Percentiles rank a stretch among this genome's conserved stretches.
Evolutionary conservation across 2,888 invertebrate species (phyloP).

Genomic region (Cyclophora punctaria): DNA sequence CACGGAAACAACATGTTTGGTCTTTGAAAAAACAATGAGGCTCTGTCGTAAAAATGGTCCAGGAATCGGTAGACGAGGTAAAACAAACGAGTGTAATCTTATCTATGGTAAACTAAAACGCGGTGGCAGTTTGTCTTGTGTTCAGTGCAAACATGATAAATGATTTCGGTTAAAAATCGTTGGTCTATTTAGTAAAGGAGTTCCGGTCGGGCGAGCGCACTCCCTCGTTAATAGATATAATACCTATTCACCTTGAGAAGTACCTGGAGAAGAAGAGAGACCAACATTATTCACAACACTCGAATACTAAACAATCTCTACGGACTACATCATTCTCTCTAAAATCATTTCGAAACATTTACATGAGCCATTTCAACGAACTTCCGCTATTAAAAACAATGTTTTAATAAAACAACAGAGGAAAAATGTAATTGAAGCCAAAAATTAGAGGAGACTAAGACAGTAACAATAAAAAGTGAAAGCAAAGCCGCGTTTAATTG

Average conservation of each 20-base stretch:
- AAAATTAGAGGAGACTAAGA: conserved; percentile 71
- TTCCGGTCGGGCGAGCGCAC: conserved; percentile 64
- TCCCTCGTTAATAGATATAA: conserved; percentile 66
- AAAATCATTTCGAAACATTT: background rate
- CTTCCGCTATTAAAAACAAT: conserved; percentile 60
- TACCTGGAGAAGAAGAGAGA: conserved; percentile 73
- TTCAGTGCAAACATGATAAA: conserved; percentile 72
- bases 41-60: conserved; percentile 65
- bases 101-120: conserved; percentile 70
- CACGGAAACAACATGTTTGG: conserved; percentile 46
- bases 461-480: conserved; percentile 73
- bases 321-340: conserved; percentile 2
- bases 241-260: conserved; percentile 75
- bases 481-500: conserved; percentile 73
- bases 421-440: conserved; percentile 67
- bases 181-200: conserved; percentile 66
- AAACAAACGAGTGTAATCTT: conserved; percentile 70
- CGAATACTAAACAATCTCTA: conserved; percentile 13
- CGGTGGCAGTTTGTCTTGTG: conserved; percentile 73
- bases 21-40: conserved; percentile 57
- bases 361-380: conserved; percentile 15
- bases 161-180: conserved; percentile 69
- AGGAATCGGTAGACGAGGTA: conserved; percentile 66
- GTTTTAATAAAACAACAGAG: conserved; percentile 61
- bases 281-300: conserved; percentile 49